phyloP scores from a whole-genome alignment of 2,113 vertebrate species.

The Ranitomeya imitator region DNA sequence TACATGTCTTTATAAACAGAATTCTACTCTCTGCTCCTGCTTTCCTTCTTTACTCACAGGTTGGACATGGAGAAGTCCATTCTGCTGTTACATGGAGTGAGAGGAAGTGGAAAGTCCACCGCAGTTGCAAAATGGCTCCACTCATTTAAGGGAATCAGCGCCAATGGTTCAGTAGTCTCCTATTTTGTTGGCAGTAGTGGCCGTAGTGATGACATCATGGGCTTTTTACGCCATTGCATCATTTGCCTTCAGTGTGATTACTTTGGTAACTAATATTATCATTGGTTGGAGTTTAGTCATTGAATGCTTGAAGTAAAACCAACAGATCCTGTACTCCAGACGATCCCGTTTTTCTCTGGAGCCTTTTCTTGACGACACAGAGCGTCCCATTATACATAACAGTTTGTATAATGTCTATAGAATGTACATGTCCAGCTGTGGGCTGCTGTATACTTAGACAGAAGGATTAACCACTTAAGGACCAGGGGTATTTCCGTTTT shows the following conservation, averaged over 20 bases:
- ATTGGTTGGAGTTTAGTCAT: not conserved
- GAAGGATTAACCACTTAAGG: too few species aligned
- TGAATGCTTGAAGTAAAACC: too few species aligned
- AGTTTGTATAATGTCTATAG: too few species aligned
- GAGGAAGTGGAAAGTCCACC: conserved; percentile 68
- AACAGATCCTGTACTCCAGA: too few species aligned
- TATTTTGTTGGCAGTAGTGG: conserved; percentile 64
- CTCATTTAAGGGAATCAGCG: conserved; percentile 59
- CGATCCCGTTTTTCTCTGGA: too few species aligned
- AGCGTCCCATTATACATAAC: too few species aligned
- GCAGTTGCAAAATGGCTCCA: conserved; percentile 64
- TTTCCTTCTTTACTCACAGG: conserved; percentile 5
- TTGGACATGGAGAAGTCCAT: conserved; percentile 57
- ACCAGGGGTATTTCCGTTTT: too few species aligned
- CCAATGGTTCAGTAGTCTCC: conserved; percentile 48
- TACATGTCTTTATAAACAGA: too few species aligned
- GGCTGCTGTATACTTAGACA: too few species aligned
- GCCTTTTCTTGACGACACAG: too few species aligned
- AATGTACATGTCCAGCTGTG: too few species aligned
- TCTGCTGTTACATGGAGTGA: conserved; percentile 65
- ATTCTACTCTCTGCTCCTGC: not conserved
- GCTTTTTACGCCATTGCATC: conserved; percentile 63
- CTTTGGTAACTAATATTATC: conserved; percentile 59
- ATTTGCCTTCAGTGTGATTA: conserved; percentile 55
- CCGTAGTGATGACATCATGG: conserved; percentile 62